Conservation (phyloP, 2,113 vertebrate genomes). For the Indicator indicator region DNA sequence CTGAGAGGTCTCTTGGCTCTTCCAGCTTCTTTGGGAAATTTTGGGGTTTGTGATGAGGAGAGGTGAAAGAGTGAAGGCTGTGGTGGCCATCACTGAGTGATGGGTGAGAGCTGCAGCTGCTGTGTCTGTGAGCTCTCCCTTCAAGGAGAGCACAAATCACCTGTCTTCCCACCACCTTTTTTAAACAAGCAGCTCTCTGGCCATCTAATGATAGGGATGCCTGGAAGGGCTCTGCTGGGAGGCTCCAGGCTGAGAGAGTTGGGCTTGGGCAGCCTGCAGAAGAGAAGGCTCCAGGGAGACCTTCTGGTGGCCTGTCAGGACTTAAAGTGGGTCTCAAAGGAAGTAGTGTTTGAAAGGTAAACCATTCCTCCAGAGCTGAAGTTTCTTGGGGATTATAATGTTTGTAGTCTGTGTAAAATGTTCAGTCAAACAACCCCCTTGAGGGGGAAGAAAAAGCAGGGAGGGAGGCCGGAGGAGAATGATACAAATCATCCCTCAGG, state of each 20-base stretch:
- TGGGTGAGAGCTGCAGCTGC: neutral
- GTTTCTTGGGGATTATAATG: neutral
- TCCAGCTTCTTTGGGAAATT: neutral
- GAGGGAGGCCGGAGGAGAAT: neutral
- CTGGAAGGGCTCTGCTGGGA: too few relatives aligned
- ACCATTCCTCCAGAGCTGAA: neutral
- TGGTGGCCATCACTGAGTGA: neutral
- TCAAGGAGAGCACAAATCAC: neutral
- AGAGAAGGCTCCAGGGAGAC: too few relatives aligned
- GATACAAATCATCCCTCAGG: neutral
- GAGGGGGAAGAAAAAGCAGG: neutral
- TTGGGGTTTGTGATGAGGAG: neutral
- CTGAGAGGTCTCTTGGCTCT: neutral
- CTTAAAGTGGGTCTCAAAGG: too few relatives aligned
- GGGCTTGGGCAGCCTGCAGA: too few relatives aligned
- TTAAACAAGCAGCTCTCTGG: neutral
- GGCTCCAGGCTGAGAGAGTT: too few relatives aligned
- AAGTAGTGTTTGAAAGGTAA: neutral
- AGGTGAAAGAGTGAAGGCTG: neutral
- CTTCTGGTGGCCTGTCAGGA: too few relatives aligned
- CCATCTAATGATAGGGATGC: neutral
- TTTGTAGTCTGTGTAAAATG: neutral
- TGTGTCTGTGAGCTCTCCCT: neutral
- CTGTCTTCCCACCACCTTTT: neutral
- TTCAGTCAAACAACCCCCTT: neutral